Evolutionary conservation across 2,888 invertebrate genomes (phyloP).

Genomic region (Matsumyia berberina): DNA sequence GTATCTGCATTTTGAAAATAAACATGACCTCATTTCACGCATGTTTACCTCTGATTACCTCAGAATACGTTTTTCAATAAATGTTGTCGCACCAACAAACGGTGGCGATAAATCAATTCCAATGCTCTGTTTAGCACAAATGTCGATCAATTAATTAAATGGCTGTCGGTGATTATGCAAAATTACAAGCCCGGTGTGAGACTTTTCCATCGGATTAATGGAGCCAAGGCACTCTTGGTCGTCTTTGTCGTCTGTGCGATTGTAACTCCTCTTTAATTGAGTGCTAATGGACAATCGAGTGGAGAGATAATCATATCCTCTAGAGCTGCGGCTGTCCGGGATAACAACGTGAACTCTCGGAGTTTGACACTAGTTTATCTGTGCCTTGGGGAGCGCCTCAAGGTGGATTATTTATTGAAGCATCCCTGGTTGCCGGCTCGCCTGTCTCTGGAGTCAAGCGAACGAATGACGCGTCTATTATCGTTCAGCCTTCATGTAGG

Average conservation of each 20-base stretch:
- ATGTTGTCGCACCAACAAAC: slow-evolving; percentile 59
- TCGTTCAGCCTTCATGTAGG: slow-evolving; percentile 43
- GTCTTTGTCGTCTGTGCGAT: slow-evolving; percentile 28
- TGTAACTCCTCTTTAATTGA: slow-evolving; percentile 50
- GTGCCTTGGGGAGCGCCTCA: slow-evolving; percentile 1
- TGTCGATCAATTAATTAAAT: slow-evolving; percentile 75
- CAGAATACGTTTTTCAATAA: slow-evolving; percentile 59
- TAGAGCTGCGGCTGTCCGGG: slow-evolving; percentile 19
- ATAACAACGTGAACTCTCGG: slow-evolving; percentile 15
- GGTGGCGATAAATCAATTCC: slow-evolving; percentile 63
- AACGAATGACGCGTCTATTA: slow-evolving; percentile 48
- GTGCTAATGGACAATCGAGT: slow-evolving; percentile 68
- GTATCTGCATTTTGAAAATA: slow-evolving; percentile 60
- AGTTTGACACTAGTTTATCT: background rate
- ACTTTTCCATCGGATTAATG: slow-evolving; percentile 7
- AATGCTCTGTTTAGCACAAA: slow-evolving; percentile 60
- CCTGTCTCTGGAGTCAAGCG: background rate
- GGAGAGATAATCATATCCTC: slow-evolving; percentile 45
- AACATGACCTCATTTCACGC: slow-evolving; percentile 75
- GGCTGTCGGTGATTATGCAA: slow-evolving; percentile 62
- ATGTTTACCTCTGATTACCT: slow-evolving; percentile 71
- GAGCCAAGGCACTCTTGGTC: slow-evolving; percentile 4
- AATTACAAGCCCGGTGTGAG: slow-evolving; percentile 42
- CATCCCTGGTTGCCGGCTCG: no score
- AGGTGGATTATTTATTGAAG: slow-evolving; percentile 38